These are phyloP conservation scores for Allacma fusca DNA, from an alignment of 2,888 invertebrate species.

Conservation along the genomic window DNA sequence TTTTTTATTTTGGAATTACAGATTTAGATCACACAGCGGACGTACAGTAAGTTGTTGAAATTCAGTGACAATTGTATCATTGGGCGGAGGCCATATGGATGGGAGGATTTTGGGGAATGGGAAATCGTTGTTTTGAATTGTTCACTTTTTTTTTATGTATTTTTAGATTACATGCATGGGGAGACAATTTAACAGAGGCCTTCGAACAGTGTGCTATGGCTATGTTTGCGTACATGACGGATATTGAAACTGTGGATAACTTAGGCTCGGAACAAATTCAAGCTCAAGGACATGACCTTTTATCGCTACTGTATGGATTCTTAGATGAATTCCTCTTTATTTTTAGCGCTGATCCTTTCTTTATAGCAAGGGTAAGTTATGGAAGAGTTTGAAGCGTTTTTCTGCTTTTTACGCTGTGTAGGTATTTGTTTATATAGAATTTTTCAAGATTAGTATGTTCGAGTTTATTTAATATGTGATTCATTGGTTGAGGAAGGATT, in stretches of 20 bases:
- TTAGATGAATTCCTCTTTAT: constrained; percentile 92
- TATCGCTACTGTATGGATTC: constrained; percentile 88
- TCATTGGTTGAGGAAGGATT: too few relatives aligned
- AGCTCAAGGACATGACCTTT: constrained; percentile 87
- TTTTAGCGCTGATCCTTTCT: constrained; percentile 89
- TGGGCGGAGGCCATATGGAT: too few relatives aligned
- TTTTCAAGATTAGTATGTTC: too few relatives aligned
- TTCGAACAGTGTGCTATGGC: constrained; percentile 95
- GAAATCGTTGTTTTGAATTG: too few relatives aligned
- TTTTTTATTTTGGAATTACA: constrained; percentile 65
- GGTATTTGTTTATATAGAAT: too few relatives aligned
- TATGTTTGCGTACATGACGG: constrained; percentile 99
- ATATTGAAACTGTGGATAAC: constrained; percentile 79
- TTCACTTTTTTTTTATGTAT: neutral
- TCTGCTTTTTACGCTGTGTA: too few relatives aligned
- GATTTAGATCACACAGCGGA: constrained; percentile 98
- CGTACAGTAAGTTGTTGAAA: constrained; percentile 83
- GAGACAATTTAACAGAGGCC: constrained; percentile 82
- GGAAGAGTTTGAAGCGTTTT: too few relatives aligned
- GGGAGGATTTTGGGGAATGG: neutral
- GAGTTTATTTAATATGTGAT: too few relatives aligned
- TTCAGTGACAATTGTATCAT: neutral
- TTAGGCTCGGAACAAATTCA: constrained; percentile 83
- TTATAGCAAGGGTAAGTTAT: constrained; percentile 77
- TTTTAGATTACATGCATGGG: constrained; percentile 91